Evolutionary conservation across 1,140 invertebrate genomes (phyloP), one percentile per base, ranked within the genome.

Genomic region (Stegodyphus mimosarum): DNA sequence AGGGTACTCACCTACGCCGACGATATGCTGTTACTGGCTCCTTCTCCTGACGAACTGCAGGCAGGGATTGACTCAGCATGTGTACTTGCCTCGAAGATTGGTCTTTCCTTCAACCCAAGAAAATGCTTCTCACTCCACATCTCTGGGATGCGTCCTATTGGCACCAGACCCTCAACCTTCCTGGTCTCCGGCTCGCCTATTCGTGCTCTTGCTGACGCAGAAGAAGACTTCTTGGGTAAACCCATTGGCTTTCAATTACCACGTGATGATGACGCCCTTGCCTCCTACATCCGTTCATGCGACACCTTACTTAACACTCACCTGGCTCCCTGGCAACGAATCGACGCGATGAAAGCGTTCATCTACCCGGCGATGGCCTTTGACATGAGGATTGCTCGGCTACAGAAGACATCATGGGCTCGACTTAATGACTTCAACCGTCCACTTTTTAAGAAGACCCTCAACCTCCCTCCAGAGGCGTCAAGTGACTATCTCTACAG

Each of bases 1-100:
- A 66, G n/a, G 7, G 64, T 66, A 55, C 53, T 55, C 13, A 64
- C 76, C 15, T 78, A 60, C n/a, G 76, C 76, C 0, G 76, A 78
- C 50, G 76, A 78, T 55, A 6, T 78, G 0, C 10, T 51, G 0
- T 6, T 78, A 0, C 11, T 69, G 1, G 51, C 6, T 0, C 10
- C 48, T 1, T 9, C 6, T 15, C 55, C 74, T 17, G 55, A 48
- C 1, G 9, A 50, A 49, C 60, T 78, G 2, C 76, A 78, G 18
- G 10, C 2, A 0, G 13, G 13, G 1, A 9, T 18, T 3, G n/a
- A 69, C 64, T 7, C 6, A 4, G n/a, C 63, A 0, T 18, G 5
- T 1, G 13, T n/a, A 7, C 4, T 18, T 0, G 10, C 11, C 18
- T 0, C 7, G 2, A 7, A 48, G 6, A 51, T 69, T 2, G n/a